Evolutionary conservation across 2,797 vertebrate genomes (phyloP).

Genomic region (Intellagama lesueurii): DNA sequence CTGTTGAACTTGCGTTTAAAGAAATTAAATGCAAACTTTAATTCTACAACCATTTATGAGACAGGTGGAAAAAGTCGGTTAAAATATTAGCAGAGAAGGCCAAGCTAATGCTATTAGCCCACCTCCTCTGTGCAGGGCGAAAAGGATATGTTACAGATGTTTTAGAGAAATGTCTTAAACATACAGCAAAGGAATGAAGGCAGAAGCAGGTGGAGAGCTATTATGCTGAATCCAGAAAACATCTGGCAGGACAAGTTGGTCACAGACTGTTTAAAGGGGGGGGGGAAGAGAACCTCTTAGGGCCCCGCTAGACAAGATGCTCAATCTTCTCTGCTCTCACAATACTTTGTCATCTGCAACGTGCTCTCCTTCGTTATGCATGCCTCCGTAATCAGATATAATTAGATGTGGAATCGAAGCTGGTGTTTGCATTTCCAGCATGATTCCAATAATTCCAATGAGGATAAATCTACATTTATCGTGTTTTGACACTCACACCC

Average conservation of each 20-base stretch:
- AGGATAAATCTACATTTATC: too few species aligned
- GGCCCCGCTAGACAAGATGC: too few species aligned
- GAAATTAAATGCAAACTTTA: slow-evolving; percentile 28
- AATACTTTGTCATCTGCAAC: too few species aligned
- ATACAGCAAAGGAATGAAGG: neutral
- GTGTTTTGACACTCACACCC: too few species aligned
- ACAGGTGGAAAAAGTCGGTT: slow-evolving; percentile 16
- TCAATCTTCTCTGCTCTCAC: too few species aligned
- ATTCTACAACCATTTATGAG: slow-evolving; percentile 31
- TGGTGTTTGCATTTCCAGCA: too few species aligned
- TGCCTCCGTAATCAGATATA: too few species aligned
- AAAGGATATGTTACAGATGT: neutral
- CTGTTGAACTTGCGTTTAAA: slow-evolving; percentile 34
- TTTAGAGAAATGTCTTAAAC: slow-evolving; percentile 33
- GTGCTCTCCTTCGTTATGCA: too few species aligned
- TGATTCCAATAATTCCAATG: too few species aligned
- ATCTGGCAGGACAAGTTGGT: neutral
- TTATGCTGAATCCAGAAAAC: slow-evolving; percentile 39
- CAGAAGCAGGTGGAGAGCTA: slow-evolving; percentile 8
- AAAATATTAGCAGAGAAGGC: slow-evolving; percentile 36
- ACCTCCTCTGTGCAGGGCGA: neutral
- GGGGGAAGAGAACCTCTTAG: neutral
- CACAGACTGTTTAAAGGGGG: slow-evolving; percentile 7
- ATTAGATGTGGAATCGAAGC: too few species aligned
- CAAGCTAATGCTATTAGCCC: neutral